These are phyloP conservation scores for Drosophila kuntzei DNA, from an alignment of 2,888 invertebrate genomes.

Conservation along the genomic window DNA sequence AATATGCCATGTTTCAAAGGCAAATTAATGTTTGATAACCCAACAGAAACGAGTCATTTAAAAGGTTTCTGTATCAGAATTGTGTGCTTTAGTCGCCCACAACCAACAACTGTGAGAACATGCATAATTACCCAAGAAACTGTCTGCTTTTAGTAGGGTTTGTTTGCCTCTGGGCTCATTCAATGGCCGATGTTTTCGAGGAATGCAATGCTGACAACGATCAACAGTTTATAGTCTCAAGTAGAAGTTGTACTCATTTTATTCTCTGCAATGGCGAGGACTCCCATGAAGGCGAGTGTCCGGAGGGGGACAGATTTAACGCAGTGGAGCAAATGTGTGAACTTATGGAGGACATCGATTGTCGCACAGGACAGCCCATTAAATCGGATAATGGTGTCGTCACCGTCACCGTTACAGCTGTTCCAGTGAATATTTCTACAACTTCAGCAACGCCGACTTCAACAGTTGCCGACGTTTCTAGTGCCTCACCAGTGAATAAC, in stretches of 20 bases:
- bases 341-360: slow-evolving; percentile 61
- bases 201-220: slow-evolving; percentile 48
- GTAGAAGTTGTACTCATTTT: slow-evolving; percentile 70
- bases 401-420: neutral
- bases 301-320: slow-evolving; percentile 70
- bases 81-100: slow-evolving; percentile 33
- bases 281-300: slow-evolving; percentile 78
- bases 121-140: slow-evolving; percentile 17
- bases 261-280: slow-evolving; percentile 78
- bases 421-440: neutral
- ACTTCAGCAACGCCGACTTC: neutral
- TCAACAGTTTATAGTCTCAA: slow-evolving; percentile 60
- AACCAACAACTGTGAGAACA: slow-evolving; percentile 33
- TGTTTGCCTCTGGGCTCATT: slow-evolving; percentile 2
- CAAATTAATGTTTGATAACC: slow-evolving; percentile 65
- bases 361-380: slow-evolving; percentile 50
- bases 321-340: slow-evolving; percentile 65
- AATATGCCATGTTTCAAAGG: slow-evolving; percentile 44
- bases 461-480: neutral
- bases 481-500: neutral
- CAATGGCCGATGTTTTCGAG: slow-evolving; percentile 53
- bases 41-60: slow-evolving; percentile 25
- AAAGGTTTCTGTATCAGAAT: slow-evolving; percentile 28
- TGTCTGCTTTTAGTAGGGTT: slow-evolving; percentile 12
- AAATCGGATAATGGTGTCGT: neutral